A percentile compares a stretch with the other conserved stretches of the same genome.
Evolutionary conservation across 1,140 invertebrate species (phyloP).

Genomic region (Euglossa dilemma): DNA sequence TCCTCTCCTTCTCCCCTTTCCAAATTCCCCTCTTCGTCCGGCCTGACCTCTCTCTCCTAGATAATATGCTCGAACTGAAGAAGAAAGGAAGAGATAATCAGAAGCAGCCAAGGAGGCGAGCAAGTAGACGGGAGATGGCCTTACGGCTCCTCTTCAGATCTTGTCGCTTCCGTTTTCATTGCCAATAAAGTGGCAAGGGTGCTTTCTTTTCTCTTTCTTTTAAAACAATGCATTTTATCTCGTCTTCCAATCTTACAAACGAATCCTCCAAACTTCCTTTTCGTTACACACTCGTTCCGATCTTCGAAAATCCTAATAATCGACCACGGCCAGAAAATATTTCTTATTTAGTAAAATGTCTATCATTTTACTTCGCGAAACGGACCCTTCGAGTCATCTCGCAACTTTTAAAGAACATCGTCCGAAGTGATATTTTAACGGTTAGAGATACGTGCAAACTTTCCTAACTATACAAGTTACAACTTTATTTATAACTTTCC

Average conservation of each 20-base stretch:
- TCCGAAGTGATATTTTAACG: neutral
- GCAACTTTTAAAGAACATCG: neutral
- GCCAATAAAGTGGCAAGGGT: slow-evolving; percentile 21
- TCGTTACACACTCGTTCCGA: no score
- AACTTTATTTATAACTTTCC: neutral
- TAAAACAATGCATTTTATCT: neutral
- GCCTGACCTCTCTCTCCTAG: slow-evolving; percentile 7
- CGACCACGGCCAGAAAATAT: neutral
- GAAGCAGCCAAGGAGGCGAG: neutral
- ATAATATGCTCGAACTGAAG: slow-evolving; percentile 36
- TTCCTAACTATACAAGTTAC: neutral
- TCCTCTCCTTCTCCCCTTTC: neutral
- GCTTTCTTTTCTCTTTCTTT: slow-evolving; percentile 11
- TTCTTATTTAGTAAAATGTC: neutral
- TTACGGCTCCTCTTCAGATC: slow-evolving; percentile 43
- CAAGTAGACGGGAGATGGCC: neutral
- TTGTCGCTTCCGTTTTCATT: slow-evolving; percentile 52
- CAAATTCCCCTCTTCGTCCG: neutral
- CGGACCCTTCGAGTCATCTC: neutral
- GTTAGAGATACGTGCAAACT: neutral
- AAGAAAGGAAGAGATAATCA: slow-evolving; percentile 30
- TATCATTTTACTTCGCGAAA: no score
- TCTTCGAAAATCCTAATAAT: neutral
- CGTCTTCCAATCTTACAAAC: no score
- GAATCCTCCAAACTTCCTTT: no score